These are phyloP conservation scores for Solea senegalensis DNA, from an alignment of 2,113 vertebrate species.

Conservation along the genomic window DNA sequence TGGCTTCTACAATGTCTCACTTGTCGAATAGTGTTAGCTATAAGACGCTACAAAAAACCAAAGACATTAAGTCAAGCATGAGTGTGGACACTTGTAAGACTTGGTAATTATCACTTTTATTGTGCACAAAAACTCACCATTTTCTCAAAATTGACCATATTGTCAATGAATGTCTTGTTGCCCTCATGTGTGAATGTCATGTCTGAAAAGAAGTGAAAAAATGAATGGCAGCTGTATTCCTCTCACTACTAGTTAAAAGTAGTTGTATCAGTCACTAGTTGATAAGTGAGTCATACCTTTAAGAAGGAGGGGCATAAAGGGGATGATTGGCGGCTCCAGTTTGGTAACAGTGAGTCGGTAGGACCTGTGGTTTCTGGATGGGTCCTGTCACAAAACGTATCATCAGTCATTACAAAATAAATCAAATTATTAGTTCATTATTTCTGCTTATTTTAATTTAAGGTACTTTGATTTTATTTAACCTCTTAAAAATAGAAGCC, in stretches of 20 bases:
- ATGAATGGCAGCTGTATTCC: not conserved
- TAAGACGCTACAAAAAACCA: conserved; percentile 87
- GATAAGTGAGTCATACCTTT: conserved; percentile 85
- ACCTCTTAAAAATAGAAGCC: too few species aligned
- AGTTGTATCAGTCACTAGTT: too few species aligned
- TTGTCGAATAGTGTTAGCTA: conserved; percentile 93
- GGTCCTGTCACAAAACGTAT: conserved; percentile 83
- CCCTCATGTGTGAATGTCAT: conserved; percentile 99
- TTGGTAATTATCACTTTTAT: not conserved
- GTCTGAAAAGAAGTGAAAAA: conserved; percentile 81
- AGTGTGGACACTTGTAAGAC: not conserved
- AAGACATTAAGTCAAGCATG: not conserved
- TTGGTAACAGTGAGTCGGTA: conserved; percentile 96
- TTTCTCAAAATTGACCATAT: conserved; percentile 98
- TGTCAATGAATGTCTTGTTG: conserved; percentile 96
- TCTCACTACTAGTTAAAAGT: not conserved
- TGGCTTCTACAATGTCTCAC: conserved; percentile 94
- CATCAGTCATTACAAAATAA: not conserved
- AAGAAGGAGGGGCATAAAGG: conserved; percentile 97
- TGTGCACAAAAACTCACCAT: conserved; percentile 86
- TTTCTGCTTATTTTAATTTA: too few species aligned
- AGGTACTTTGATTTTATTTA: too few species aligned
- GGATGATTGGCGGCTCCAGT: conserved; percentile 95
- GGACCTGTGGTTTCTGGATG: conserved; percentile 95
- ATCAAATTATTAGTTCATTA: not conserved